Base-by-base conservation (phyloP, 2,888 invertebrate genomes). In the Eilema caniola region DNA sequence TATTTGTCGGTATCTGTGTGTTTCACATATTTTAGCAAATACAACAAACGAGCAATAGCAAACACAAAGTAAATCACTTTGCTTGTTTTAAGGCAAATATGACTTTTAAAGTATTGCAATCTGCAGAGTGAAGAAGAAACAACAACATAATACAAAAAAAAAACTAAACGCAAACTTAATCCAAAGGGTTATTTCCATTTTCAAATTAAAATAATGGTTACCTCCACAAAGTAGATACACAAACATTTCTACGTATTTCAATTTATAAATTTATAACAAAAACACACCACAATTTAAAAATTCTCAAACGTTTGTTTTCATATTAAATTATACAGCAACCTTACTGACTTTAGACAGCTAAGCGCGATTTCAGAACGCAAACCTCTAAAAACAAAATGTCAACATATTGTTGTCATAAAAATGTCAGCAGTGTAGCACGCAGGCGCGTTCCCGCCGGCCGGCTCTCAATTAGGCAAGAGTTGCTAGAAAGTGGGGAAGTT, bases 391-490 rank as follows among this genome's bases (percentile, higher is more conserved):
- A 83, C 82, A 85, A 84, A 79, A 70, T 81, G 74, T 72, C 73
- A 82, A 77, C 81, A 81, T 83, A 79, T 78, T 80, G 80, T 81
- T 85, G 77, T 76, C 72, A 72, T 72, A 78, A 75, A 77, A 80
- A 76, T 80, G 75, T 75, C 76, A 73, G 62, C 66, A 28, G 1
- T 0, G 24, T 8, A 74, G 16, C n/a, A 72, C 85, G 80, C 84
- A 83, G 70, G 85, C 84, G 85, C 78, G 81, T 61, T 67, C 75
- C 75, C 62, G 76, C 80, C 78, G 80, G 80, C 78, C 75, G 74
- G 72, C 76, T 78, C 75, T 71, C 74, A 77, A 76, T 82, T 78
- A 76, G 64, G 72, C 63, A 37, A 56, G 67, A 66, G 79, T 82
- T 83, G 77, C 85, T 79, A 82, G 73, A 28, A 31, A 70, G 16